phyloP scores from a whole-genome alignment of 1,140 invertebrate species.

The Halotydeus destructor region DNA sequence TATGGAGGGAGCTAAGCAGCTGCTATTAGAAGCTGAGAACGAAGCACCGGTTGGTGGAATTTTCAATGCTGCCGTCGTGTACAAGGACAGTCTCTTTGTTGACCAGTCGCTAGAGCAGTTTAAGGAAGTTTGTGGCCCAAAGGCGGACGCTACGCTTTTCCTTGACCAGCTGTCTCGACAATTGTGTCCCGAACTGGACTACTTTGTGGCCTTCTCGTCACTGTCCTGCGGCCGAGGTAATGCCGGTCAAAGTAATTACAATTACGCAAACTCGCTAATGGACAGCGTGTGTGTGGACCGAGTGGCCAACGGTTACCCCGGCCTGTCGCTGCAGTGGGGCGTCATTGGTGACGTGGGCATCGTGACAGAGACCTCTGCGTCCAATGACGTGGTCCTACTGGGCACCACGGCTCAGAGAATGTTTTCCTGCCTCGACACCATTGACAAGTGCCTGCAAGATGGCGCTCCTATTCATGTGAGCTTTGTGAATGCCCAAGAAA shows the following conservation, averaged over 20 bases:
- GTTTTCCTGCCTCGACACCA: slow-evolving; percentile 54
- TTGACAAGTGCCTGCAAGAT: slow-evolving; percentile 61
- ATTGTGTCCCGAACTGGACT: slow-evolving; percentile 53
- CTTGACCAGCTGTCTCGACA: slow-evolving; percentile 49
- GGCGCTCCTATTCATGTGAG: slow-evolving; percentile 4
- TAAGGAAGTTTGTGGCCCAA: slow-evolving; percentile 36
- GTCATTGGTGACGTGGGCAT: slow-evolving; percentile 89
- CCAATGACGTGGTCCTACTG: slow-evolving; percentile 63
- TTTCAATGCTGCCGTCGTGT: slow-evolving; percentile 70
- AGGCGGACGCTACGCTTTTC: slow-evolving; percentile 41
- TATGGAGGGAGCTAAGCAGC: slow-evolving; percentile 38
- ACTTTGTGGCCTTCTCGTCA: slow-evolving; percentile 38
- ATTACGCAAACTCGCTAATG: slow-evolving; percentile 83
- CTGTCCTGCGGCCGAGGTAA: slow-evolving; percentile 79
- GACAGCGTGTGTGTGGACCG: slow-evolving; percentile 45
- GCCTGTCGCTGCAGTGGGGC: slow-evolving; percentile 82
- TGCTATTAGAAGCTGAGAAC: slow-evolving; percentile 31
- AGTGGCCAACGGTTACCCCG: slow-evolving; percentile 38
- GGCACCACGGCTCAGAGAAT: slow-evolving; percentile 83
- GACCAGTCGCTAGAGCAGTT: slow-evolving; percentile 64
- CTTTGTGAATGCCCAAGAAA: slow-evolving; percentile 1
- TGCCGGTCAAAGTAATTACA: slow-evolving; percentile 81
- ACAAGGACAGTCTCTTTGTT: slow-evolving; percentile 66
- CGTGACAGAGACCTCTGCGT: slow-evolving; percentile 35
- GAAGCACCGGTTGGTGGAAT: slow-evolving; percentile 68